Evolutionary conservation across 2,113 vertebrate species (phyloP).

Genomic region (Python bivittatus): DNA sequence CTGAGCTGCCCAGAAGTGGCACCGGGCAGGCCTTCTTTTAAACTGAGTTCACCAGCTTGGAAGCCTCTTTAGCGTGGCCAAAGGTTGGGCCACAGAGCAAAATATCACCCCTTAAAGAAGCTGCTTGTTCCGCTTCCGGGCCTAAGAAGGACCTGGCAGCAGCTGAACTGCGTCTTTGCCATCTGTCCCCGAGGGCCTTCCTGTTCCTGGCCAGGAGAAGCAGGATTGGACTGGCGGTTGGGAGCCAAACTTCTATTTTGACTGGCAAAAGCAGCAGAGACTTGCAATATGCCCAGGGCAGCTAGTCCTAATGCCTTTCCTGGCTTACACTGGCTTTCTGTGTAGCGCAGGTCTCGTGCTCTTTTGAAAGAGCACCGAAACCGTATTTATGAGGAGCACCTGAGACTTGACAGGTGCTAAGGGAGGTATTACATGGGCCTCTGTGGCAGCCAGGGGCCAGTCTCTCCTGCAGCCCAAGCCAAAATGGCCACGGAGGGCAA

Average conservation of each 20-base stretch:
- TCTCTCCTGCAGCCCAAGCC: not conserved
- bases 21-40: not conserved
- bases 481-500: not conserved
- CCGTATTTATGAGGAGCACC: not conserved
- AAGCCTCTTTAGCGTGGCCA: not conserved
- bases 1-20: not conserved
- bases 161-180: not conserved
- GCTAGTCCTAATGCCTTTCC: not conserved
- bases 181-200: no score
- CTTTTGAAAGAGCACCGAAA: not conserved
- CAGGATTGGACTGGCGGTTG: not conserved
- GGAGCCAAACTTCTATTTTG: no score
- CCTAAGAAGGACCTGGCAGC: not conserved
- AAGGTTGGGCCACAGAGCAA: not conserved
- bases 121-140: not conserved
- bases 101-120: not conserved
- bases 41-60: not conserved
- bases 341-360: not conserved
- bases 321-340: not conserved
- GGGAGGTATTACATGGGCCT: no score
- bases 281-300: not conserved
- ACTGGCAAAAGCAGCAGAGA: no score
- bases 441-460: not conserved
- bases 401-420: not conserved
- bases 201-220: not conserved